These are phyloP conservation scores for Notechis scutatus DNA, from an alignment of 2,113 vertebrate species.

Conservation along the genomic window DNA sequence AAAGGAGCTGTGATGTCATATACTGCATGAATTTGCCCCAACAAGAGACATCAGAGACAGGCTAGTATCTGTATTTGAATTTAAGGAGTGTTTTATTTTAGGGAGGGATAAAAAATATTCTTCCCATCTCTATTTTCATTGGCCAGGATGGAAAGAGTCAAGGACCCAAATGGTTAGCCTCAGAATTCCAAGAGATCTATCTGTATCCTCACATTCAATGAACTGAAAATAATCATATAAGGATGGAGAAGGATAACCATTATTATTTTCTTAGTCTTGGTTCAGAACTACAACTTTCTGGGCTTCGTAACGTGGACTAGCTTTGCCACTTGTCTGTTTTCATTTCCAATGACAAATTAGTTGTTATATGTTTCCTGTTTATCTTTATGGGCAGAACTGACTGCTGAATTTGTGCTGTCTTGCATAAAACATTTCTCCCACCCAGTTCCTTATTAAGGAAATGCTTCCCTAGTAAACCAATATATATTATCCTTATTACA, in stretches of 20 bases:
- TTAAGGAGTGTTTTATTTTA: not conserved
- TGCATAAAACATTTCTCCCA: not conserved
- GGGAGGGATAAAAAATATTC: not conserved
- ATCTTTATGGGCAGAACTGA: not conserved
- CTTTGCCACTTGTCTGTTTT: constrained; percentile 4
- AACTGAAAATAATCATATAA: not conserved
- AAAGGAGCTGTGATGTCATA: not conserved
- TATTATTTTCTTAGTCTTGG: not conserved
- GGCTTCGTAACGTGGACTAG: not conserved
- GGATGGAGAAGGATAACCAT: not conserved
- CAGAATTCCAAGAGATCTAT: not conserved
- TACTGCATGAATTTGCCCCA: not conserved
- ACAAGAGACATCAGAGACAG: not conserved
- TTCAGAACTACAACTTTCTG: not conserved
- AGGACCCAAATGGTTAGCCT: not conserved
- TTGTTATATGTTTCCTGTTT: constrained; percentile 27
- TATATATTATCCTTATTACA: not conserved
- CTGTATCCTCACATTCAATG: not conserved
- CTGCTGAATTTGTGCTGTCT: not conserved
- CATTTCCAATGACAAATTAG: not conserved
- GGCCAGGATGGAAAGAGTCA: not conserved
- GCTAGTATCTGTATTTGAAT: not conserved
- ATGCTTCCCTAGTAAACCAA: constrained; percentile 19
- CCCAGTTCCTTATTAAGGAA: constrained; percentile 13
- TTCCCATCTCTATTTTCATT: not conserved